Conservation (phyloP, 2,113 vertebrate species). For the Stictonetta naevosa region DNA sequence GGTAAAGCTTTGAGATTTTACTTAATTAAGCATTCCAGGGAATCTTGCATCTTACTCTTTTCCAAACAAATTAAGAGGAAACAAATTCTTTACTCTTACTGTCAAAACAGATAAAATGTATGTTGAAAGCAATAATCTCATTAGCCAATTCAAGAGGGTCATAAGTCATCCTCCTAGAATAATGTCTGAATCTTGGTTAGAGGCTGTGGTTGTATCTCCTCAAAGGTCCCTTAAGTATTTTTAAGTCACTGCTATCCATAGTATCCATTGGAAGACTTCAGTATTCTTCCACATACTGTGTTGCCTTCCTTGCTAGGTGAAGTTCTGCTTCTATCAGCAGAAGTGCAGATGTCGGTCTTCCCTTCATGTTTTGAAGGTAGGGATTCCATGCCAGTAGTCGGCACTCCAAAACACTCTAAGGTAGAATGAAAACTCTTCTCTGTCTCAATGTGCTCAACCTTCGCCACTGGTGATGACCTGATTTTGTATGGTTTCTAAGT, state of each 20-base stretch:
- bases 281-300: not conserved
- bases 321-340: not conserved
- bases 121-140: not conserved
- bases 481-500: not conserved
- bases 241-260: not conserved
- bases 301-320: not conserved
- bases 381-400: not conserved
- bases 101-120: not conserved
- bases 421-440: not conserved
- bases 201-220: not conserved
- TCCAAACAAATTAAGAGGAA: not conserved
- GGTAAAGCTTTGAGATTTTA: not conserved
- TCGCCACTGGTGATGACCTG: not conserved
- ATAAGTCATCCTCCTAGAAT: not conserved
- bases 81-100: not conserved
- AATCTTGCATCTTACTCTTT: not conserved
- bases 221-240: not conserved
- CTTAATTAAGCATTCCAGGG: not conserved
- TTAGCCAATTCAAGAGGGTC: not conserved
- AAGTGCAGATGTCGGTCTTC: not conserved
- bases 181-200: not conserved
- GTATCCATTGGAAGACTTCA: not conserved
- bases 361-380: not conserved
- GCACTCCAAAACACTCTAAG: not conserved
- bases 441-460: not conserved